Conservation (phyloP, 2,888 invertebrate genomes). For the Entomobrya multifasciata region DNA sequence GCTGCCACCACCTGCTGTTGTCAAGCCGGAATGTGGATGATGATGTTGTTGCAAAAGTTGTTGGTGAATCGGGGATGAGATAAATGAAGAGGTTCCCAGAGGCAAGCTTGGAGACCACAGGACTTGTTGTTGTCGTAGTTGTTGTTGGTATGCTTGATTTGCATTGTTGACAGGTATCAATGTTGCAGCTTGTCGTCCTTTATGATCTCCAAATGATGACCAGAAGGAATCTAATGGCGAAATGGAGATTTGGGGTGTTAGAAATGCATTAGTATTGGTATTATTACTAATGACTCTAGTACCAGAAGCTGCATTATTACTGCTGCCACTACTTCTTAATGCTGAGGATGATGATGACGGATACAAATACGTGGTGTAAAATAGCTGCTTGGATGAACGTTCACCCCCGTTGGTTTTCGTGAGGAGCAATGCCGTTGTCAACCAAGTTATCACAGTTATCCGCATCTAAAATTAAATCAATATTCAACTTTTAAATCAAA, state of each 20-base stretch:
- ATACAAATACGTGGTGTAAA: constrained; percentile 69
- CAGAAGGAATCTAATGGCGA: constrained; percentile 61
- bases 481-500: constrained; percentile 19
- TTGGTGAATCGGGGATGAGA: constrained; percentile 43
- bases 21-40: constrained; percentile 51
- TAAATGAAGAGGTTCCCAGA: constrained; percentile 62
- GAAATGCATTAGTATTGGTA: constrained; percentile 51
- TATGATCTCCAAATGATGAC: constrained; percentile 68
- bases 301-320: neutral
- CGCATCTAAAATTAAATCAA: constrained; percentile 67
- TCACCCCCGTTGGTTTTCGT: constrained; percentile 60
- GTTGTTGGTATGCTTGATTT: constrained; percentile 60
- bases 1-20: constrained; percentile 46
- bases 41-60: constrained; percentile 45
- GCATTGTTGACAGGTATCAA: constrained; percentile 65
- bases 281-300: constrained; percentile 31
- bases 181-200: constrained; percentile 63
- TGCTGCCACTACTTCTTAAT: constrained; percentile 23
- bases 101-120: constrained; percentile 70
- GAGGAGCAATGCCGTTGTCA: constrained; percentile 62
- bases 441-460: constrained; percentile 68
- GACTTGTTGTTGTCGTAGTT: constrained; percentile 66
- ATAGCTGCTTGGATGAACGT: constrained; percentile 67
- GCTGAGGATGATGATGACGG: constrained; percentile 60
- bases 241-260: constrained; percentile 60